Base-by-base conservation (phyloP, 2,113 vertebrate species). In the Peromyscus maniculatus region DNA sequence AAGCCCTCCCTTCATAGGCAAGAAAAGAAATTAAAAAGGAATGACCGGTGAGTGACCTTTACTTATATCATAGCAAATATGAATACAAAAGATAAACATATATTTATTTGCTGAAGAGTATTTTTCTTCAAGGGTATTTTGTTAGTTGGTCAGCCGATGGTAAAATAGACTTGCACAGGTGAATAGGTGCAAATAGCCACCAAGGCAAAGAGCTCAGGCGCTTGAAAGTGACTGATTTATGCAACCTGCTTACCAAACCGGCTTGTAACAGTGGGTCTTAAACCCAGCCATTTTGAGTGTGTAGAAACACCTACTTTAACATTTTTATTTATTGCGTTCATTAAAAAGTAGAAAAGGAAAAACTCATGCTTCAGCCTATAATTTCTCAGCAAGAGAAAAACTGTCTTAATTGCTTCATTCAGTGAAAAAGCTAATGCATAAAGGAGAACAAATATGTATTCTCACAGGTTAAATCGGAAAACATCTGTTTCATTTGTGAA, bases 401-500 rank as follows among this genome's bases (percentile, higher is more conserved):
- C 39, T 28, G 13, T 66, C 31, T 31, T 94, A 95, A 92, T 86
- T 95, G 77, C 72, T 87, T 75, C 52, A 83, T 95, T 91, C 75
- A n/a, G 46, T 67, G 72, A 92, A 91, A 91, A 86, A 94, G 36
- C 71, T 77, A 84, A 80, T 87, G 75, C 72, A 59, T 39, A 93
- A 66, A 87, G 22, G 59, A 52, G 79, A 97, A 87, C 49, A 93
- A 90, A 94, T 88, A 94, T 33, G 36, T 90, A 89, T 59, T 91
- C 86, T 96, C 86, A 19, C 77, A 92, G 71, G 79, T 95, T 96
- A 96, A 91, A 96, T 96, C 1, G 31, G 96, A 95, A 89, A 80
- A 59, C 66, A 87, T 39, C 94, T 95, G 74, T 55, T 97, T 46
- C 46, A 94, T 94, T 88, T 89, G 91, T 64, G 31, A 39, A 66